These are phyloP conservation scores for Ceratina australensis DNA, from an alignment of 1,140 invertebrate genomes.

Conservation along the genomic window DNA sequence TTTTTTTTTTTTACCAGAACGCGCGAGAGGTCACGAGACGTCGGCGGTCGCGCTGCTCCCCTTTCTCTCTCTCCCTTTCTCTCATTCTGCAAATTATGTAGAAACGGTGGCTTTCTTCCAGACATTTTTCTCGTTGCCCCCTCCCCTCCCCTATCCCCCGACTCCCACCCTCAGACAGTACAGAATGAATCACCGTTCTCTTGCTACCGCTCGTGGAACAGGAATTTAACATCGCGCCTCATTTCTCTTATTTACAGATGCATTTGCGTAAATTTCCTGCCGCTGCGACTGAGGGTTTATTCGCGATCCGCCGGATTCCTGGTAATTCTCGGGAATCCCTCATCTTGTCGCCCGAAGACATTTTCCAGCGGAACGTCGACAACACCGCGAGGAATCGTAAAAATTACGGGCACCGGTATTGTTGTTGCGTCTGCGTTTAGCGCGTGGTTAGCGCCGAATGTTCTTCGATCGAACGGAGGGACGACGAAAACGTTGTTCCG, in stretches of 20 bases:
- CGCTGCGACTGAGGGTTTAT: constrained; percentile 8
- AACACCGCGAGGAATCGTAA: constrained; percentile 14
- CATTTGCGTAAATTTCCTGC: constrained; percentile 51
- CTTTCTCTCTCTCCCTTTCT: not conserved
- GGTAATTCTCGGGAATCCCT: constrained; percentile 31
- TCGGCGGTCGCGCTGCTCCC: not conserved
- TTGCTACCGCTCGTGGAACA: constrained; percentile 41
- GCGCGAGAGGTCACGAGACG: constrained; percentile 49
- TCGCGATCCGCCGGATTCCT: constrained; percentile 17
- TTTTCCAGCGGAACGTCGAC: constrained; percentile 13
- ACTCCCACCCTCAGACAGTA: constrained; percentile 25
- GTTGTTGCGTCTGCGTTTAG: not conserved
- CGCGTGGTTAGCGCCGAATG: not conserved
- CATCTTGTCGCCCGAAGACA: constrained; percentile 23
- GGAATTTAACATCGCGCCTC: constrained; percentile 53
- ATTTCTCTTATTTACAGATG: constrained; percentile 58
- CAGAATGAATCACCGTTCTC: constrained; percentile 57
- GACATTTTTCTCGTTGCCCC: constrained; percentile 53
- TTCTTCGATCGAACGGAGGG: not conserved
- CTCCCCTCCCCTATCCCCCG: not conserved
- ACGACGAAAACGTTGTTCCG: not conserved
- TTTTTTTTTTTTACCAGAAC: constrained; percentile 25
- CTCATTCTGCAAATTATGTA: constrained; percentile 49
- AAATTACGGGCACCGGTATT: constrained; percentile 20
- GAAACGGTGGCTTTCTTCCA: constrained; percentile 46